Evolutionary conservation across 1,140 invertebrate genomes (phyloP), one percentile per base, ranked within the genome.

Genomic region (Antheraea mylitta): DNA sequence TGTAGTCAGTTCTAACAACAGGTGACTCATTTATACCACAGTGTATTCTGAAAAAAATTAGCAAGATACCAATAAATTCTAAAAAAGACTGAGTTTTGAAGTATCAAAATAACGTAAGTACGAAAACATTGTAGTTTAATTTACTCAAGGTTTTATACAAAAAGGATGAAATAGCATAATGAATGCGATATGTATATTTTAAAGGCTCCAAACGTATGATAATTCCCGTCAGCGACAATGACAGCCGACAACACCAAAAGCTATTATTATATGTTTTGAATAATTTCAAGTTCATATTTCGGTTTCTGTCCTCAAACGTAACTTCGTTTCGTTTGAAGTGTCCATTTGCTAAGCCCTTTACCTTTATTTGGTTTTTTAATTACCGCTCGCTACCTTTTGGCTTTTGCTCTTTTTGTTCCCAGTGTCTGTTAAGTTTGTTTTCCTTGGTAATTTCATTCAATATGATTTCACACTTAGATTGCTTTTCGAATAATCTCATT

Each of bases 181-280:
- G 5, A 5, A 53, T 36, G 30, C 30, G 61, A 63, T 30, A 37
- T 63, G 10, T 30, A 36, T 11, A 37, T 37, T 63, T 16, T 16
- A 30, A 37, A 30, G 16, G 22, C 22, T 7, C 30, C 30, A 37
- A 30, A 16, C 1, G 13, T 30, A 63, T 16, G 22, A 63, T 63
- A 63, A 63, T 63, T 63, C 30, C 61, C 37, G 19, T 36, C 7
- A n/a, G 22, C 61, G 30, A 63, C 61, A 63, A 63, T 60, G 59
- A 60, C 59, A 60, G 59, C 30, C 61, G 18, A 63, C 61, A 63
- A 63, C 61, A 37, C 61, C 11, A 36, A 63, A 63, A 63, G 30
- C 22, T 63, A 63, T 63, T 63, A 63, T 63, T 63, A 63, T 63
- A 37, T 16, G 61, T 37, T 63, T 8, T 63, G 61, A 63, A 63